A percentile compares a stretch with the other conserved stretches of the same genome.
phyloP scores from a whole-genome alignment of 2,113 vertebrate genomes.

The Hyla sarda region DNA sequence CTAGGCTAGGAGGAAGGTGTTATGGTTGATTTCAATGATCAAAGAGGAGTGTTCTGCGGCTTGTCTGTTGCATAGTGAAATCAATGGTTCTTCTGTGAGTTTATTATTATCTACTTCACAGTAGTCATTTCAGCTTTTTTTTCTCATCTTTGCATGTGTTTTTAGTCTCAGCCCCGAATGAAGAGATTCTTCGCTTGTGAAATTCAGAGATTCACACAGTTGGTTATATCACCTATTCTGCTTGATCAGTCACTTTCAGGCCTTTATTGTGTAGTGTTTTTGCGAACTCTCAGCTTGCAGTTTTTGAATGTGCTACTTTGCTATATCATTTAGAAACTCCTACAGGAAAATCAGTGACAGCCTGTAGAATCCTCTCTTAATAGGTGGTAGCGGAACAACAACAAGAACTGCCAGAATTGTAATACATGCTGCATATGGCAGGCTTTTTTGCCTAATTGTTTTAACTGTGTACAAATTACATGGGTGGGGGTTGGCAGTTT shows the following conservation, averaged over 20 bases:
- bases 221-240: slow-evolving; percentile 26
- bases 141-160: slow-evolving; percentile 40
- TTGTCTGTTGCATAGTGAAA: slow-evolving; percentile 29
- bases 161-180: slow-evolving; percentile 2
- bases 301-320: slow-evolving; percentile 25
- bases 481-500: neutral
- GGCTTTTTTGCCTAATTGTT: neutral
- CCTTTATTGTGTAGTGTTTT: slow-evolving; percentile 25
- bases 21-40: slow-evolving; percentile 50
- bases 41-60: slow-evolving; percentile 35
- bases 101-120: slow-evolving; percentile 30
- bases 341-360: slow-evolving; percentile 2
- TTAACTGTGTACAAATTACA: neutral
- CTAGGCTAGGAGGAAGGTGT: slow-evolving; percentile 46
- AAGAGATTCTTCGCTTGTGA: slow-evolving; percentile 23
- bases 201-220: neutral
- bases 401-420: neutral
- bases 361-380: slow-evolving; percentile 6
- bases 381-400: neutral
- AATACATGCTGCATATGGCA: neutral
- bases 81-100: slow-evolving; percentile 26
- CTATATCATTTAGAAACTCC: neutral
- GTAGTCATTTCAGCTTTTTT: slow-evolving; percentile 27
- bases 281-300: slow-evolving; percentile 4
- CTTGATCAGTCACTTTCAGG: slow-evolving; percentile 22